These are phyloP conservation scores for Hydrophis major DNA, from an alignment of 2,797 vertebrate species.

Conservation along the genomic window DNA sequence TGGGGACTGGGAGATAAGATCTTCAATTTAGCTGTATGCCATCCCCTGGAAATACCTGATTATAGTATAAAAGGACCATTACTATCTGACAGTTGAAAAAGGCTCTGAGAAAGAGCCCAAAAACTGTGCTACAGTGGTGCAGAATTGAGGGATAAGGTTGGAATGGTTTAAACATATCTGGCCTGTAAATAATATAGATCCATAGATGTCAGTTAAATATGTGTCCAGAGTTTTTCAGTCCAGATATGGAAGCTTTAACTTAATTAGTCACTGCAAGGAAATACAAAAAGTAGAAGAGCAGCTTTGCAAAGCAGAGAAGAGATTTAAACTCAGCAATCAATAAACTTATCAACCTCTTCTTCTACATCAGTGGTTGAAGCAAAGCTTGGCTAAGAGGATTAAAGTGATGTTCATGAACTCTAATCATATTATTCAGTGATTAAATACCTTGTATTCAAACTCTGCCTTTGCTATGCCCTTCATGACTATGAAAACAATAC, in stretches of 20 bases:
- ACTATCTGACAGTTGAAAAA: background rate
- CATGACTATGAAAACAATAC: background rate
- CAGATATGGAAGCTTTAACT: background rate
- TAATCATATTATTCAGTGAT: background rate
- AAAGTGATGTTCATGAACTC: background rate
- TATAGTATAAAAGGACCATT: background rate
- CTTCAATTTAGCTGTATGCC: background rate
- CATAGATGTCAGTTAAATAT: background rate
- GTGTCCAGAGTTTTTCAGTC: background rate
- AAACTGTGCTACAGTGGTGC: background rate
- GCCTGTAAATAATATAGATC: background rate
- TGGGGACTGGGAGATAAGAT: background rate
- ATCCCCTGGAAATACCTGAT: slow-evolving; percentile 6
- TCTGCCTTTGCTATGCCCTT: background rate
- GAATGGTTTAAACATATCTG: background rate
- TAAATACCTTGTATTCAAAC: background rate
- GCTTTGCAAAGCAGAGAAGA: background rate
- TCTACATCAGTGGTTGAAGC: background rate
- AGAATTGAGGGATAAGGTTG: background rate
- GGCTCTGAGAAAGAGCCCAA: background rate
- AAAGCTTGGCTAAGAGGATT: background rate
- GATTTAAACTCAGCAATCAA: background rate
- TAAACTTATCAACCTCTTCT: background rate
- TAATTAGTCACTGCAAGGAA: background rate
- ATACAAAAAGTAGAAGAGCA: background rate